Percentiles rank a stretch among this genome's conserved stretches.
Conservation (phyloP, 2,113 vertebrate genomes). For the Zapornia atra region DNA sequence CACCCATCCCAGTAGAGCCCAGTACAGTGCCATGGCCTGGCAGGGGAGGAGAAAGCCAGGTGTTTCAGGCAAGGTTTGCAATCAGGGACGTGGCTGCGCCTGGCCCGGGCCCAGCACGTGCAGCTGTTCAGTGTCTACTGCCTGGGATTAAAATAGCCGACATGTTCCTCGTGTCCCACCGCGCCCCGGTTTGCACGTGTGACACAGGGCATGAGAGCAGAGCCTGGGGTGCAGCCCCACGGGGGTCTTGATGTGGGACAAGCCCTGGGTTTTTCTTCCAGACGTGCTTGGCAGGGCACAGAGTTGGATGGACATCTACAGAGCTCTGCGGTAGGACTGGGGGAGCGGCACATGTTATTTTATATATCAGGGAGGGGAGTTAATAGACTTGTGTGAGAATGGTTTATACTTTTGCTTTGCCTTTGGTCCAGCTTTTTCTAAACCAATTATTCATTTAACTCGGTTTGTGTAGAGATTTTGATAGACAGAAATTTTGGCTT, state of each 20-base stretch:
- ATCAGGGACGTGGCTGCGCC: background rate
- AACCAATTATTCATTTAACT: background rate
- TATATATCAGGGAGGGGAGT: background rate
- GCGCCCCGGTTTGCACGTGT: rapidly evolving
- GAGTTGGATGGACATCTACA: background rate
- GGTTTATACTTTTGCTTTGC: background rate
- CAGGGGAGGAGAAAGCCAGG: background rate
- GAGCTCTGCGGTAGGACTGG: background rate
- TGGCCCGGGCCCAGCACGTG: background rate
- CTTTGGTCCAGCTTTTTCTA: background rate
- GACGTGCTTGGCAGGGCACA: background rate
- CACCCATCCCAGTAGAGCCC: background rate
- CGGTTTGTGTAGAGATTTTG: background rate
- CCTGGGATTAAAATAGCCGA: slow-evolving; percentile 8
- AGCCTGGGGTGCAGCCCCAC: background rate
- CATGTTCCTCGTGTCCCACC: background rate
- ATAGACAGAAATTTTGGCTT: background rate
- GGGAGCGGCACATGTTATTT: rapidly evolving
- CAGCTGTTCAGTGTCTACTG: background rate
- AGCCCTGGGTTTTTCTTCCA: background rate
- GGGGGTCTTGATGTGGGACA: rapidly evolving
- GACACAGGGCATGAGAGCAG: background rate
- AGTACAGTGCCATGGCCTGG: rapidly evolving
- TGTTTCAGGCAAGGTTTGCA: background rate
- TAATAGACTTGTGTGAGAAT: background rate